Percentiles rank a stretch among this genome's conserved stretches.
Conservation (phyloP, 2,797 vertebrate genomes). For the Aphelocoma californica region DNA sequence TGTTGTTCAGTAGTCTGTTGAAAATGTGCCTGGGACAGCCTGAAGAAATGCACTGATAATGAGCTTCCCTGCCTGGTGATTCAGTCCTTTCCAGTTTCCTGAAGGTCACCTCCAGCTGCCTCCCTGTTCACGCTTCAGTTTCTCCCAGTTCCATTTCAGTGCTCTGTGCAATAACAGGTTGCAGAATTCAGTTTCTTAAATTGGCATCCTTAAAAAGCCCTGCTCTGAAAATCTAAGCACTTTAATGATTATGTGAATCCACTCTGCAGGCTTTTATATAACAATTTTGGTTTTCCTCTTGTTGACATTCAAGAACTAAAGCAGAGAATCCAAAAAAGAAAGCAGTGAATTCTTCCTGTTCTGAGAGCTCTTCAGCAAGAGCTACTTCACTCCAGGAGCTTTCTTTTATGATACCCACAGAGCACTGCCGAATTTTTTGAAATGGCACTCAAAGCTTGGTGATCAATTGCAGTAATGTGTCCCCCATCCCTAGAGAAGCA, state of each 20-base stretch:
- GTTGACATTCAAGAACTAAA: not conserved
- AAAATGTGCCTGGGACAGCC: not conserved
- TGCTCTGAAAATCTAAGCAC: not conserved
- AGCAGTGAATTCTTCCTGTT: not conserved
- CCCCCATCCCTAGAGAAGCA: not conserved
- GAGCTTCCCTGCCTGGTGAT: not conserved
- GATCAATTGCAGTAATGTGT: not conserved
- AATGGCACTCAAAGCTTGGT: not conserved
- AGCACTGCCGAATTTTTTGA: not conserved
- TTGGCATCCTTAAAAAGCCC: not conserved
- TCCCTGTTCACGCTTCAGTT: not conserved
- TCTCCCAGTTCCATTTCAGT: not conserved
- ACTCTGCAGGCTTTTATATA: not conserved
- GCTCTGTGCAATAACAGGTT: conserved; percentile 5
- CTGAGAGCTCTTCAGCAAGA: not conserved
- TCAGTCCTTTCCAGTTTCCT: not conserved
- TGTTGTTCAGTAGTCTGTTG: not conserved
- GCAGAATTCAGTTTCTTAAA: not conserved
- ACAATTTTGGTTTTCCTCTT: conserved; percentile 10
- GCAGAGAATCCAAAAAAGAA: not conserved
- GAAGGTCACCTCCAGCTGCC: conserved; percentile 40
- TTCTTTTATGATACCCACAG: not conserved
- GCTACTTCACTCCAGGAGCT: not conserved
- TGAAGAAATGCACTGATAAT: not conserved
- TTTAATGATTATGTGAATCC: not conserved